A percentile compares a stretch with the other conserved stretches of the same genome.
phyloP scores from a whole-genome alignment of 1,140 invertebrate species.

The Pogonognathellus flavescens region DNA sequence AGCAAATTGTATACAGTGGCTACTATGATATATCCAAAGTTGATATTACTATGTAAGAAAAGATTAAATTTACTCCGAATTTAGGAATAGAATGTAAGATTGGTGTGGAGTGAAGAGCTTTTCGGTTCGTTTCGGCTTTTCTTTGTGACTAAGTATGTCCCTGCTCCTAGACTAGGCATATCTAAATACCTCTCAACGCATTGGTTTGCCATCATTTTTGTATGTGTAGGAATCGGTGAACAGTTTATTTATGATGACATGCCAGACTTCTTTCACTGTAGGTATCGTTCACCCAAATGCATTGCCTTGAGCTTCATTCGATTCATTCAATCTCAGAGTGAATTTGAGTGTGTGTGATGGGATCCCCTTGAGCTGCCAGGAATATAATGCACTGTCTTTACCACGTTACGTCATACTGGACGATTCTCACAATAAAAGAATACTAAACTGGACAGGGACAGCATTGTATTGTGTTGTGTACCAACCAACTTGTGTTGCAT shows the following conservation, averaged over 20 bases:
- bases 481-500: not conserved
- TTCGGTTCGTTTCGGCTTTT: slow-evolving; percentile 1
- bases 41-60: not conserved
- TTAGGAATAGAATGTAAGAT: not conserved
- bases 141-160: not conserved
- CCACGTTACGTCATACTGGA: slow-evolving; percentile 43
- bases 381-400: slow-evolving; percentile 42
- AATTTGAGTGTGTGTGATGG: slow-evolving; percentile 39
- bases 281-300: no score
- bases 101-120: slow-evolving; percentile 13
- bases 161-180: not conserved
- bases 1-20: no score
- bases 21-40: not conserved
- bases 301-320: slow-evolving; percentile 37
- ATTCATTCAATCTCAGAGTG: slow-evolving; percentile 34
- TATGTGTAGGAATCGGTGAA: not conserved
- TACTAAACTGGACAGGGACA: not conserved
- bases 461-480: not conserved
- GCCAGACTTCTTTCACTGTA: slow-evolving; percentile 7
- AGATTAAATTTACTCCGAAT: slow-evolving; percentile 48
- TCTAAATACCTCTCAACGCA: not conserved
- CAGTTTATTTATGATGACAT: slow-evolving; percentile 2
- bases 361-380: slow-evolving; percentile 34
- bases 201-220: no score
- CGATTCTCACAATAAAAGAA: slow-evolving; percentile 45